Evolutionary conservation across 2,113 vertebrate genomes (phyloP).

Genomic region (Corythornis cristatus): DNA sequence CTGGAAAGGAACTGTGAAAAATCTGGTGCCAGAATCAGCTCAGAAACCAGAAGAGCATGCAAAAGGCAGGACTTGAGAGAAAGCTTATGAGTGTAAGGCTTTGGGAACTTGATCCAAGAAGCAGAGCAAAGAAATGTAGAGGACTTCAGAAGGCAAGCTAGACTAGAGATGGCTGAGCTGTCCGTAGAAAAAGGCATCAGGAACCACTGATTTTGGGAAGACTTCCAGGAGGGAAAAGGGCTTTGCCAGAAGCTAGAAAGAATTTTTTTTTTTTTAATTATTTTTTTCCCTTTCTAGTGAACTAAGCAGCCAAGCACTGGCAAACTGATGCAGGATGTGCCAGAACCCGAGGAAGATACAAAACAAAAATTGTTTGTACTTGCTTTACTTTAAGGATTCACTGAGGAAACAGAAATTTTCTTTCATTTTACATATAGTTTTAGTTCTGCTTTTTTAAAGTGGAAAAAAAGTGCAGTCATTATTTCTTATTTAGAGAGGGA

Average conservation of each 20-base stretch:
- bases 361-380: background rate
- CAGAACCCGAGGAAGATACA: background rate
- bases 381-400: background rate
- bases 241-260: background rate
- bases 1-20: conserved; percentile 43
- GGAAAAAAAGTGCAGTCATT: background rate
- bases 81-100: background rate
- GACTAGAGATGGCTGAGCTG: background rate
- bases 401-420: background rate
- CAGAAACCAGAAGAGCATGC: conserved; percentile 1
- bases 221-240: background rate
- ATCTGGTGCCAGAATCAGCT: conserved; percentile 20
- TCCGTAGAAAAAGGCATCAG: background rate
- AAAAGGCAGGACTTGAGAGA: background rate
- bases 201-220: background rate
- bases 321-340: background rate
- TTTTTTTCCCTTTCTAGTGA: background rate
- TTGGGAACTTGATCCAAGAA: conserved; percentile 27
- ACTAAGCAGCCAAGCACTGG: background rate
- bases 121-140: background rate
- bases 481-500: background rate
- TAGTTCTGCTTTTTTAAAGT: background rate
- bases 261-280: accelerated
- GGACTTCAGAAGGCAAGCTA: background rate
- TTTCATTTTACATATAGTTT: background rate